phyloP scores from a whole-genome alignment of 1,140 invertebrate genomes.

The Campodea augens region DNA sequence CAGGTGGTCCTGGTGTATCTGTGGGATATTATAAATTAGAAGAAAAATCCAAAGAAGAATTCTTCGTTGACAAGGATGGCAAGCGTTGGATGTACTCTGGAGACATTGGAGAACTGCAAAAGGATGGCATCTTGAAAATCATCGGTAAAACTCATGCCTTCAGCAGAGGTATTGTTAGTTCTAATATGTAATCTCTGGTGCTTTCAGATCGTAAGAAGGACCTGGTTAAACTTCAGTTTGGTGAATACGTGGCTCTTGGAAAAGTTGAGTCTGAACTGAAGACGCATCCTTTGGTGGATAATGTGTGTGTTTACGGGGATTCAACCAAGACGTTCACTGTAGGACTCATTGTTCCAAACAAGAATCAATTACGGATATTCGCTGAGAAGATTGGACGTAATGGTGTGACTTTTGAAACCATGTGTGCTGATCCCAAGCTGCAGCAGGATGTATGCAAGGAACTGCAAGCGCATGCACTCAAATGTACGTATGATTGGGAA shows the following conservation, averaged over 20 bases:
- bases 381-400: slow-evolving; percentile 39
- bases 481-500: no score
- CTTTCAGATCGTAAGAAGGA: slow-evolving; percentile 87
- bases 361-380: slow-evolving; percentile 42
- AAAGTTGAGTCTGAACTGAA: slow-evolving; percentile 84
- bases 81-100: slow-evolving; percentile 85
- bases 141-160: no score
- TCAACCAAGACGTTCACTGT: slow-evolving; percentile 65
- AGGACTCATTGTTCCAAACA: slow-evolving; percentile 77
- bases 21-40: slow-evolving; percentile 85
- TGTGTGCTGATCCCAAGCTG: slow-evolving; percentile 47
- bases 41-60: slow-evolving; percentile 79
- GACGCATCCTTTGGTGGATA: slow-evolving; percentile 85
- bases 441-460: slow-evolving; percentile 57
- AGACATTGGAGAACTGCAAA: slow-evolving; percentile 84
- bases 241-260: slow-evolving; percentile 89
- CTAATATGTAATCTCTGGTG: no score
- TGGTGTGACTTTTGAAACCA: slow-evolving; percentile 39
- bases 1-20: slow-evolving; percentile 77
- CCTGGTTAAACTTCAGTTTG: slow-evolving; percentile 88
- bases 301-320: slow-evolving; percentile 87
- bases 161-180: no score
- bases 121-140: slow-evolving; percentile 85
- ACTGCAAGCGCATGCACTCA: slow-evolving; percentile 57
- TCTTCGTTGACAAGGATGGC: slow-evolving; percentile 59